Percentiles rank a stretch among this genome's conserved stretches.
Evolutionary conservation across 2,888 invertebrate genomes (phyloP).

Genomic region (Heliothis peltigera): DNA sequence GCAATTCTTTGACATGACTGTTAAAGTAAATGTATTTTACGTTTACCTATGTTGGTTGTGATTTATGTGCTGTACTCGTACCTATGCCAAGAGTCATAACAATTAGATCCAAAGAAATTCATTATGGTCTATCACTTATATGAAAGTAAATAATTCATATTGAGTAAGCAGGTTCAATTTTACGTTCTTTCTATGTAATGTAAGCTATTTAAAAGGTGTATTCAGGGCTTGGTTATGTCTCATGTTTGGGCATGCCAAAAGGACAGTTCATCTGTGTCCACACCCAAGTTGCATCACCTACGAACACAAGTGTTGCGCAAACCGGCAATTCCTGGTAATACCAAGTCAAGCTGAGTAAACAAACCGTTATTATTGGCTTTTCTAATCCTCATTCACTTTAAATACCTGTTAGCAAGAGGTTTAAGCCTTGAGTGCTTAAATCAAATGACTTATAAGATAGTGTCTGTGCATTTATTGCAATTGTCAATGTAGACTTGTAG

Average conservation of each 20-base stretch:
- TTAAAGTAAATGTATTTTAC: not conserved
- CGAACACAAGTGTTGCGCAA: constrained; percentile 75
- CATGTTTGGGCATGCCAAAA: constrained; percentile 62
- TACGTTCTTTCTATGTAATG: constrained; percentile 19
- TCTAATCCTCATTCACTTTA: constrained; percentile 64
- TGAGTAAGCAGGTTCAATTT: constrained; percentile 9
- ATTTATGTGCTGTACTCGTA: not conserved
- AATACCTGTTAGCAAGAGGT: constrained; percentile 37
- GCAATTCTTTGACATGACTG: constrained; percentile 2
- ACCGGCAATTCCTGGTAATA: constrained; percentile 72
- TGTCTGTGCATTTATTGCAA: constrained; percentile 14
- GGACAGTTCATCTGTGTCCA: constrained; percentile 78
- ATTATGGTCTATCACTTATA: not conserved
- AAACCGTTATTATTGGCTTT: constrained; percentile 65
- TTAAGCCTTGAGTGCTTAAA: constrained; percentile 37
- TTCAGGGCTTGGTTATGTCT: constrained; percentile 44
- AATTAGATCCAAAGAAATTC: not conserved
- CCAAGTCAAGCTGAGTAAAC: constrained; percentile 79
- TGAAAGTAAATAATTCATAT: not conserved
- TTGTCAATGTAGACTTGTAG: not conserved
- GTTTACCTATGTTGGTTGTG: no score
- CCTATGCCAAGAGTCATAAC: no score
- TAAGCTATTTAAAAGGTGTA: constrained; percentile 15
- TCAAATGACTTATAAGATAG: constrained; percentile 32
- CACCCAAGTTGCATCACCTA: constrained; percentile 76